Percentiles rank a stretch among this genome's conserved stretches.
Conservation (phyloP, 2,888 invertebrate species). For the Cosmopolites sordidus region DNA sequence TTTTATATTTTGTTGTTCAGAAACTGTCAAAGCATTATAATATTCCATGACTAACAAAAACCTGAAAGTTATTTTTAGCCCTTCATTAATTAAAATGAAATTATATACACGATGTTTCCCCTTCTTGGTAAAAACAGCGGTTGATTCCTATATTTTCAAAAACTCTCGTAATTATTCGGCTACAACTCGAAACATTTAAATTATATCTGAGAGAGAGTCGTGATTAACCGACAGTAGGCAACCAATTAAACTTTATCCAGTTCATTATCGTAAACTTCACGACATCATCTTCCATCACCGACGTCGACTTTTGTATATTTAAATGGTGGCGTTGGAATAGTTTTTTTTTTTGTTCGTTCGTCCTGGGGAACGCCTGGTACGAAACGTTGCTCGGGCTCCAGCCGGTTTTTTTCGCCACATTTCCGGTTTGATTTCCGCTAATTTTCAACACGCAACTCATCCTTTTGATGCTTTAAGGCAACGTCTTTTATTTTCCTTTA, state of each 20-base stretch:
- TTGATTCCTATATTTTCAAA: no score
- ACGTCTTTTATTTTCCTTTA: constrained; percentile 11
- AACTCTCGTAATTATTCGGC: constrained; percentile 13
- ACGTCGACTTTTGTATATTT: constrained; percentile 37
- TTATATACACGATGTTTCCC: no score
- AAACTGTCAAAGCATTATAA: no score
- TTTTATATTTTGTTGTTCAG: no score
- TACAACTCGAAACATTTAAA: constrained; percentile 17
- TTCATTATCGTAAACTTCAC: constrained; percentile 36
- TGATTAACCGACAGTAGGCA: constrained; percentile 3
- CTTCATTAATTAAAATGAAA: no score
- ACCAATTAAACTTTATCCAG: constrained; percentile 30
- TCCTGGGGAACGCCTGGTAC: constrained; percentile 39
- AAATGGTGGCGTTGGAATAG: constrained; percentile 34
- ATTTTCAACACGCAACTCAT: constrained; percentile 41
- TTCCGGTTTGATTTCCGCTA: constrained; percentile 42
- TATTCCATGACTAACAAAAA: no score
- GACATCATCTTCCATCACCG: constrained; percentile 29
- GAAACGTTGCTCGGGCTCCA: constrained; percentile 44
- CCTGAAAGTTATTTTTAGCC: no score
- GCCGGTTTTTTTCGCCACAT: constrained; percentile 41
- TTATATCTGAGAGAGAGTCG: constrained; percentile 16
- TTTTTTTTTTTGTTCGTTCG: constrained; percentile 28
- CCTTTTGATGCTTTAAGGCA: constrained; percentile 18
- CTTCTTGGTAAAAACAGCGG: no score